These are phyloP conservation scores for Drosophila ogumai DNA, from an alignment of 1,140 invertebrate genomes.

Conservation along the genomic window DNA sequence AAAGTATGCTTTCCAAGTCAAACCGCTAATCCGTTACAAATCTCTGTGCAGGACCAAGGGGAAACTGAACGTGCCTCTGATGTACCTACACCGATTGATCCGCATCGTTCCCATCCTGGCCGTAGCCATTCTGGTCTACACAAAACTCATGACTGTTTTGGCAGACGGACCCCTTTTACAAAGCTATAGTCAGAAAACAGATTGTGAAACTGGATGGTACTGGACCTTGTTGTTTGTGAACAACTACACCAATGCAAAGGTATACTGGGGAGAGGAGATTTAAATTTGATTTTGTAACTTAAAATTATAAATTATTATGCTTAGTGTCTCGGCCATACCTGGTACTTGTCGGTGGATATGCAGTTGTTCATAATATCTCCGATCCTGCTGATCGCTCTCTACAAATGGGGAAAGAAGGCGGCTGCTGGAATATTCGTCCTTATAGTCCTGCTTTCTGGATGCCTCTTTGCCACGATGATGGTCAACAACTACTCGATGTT, in stretches of 20 bases:
- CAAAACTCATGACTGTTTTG: conserved; percentile 13
- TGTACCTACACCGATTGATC: not conserved
- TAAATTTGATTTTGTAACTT: not conserved
- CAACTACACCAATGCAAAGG: conserved; percentile 75
- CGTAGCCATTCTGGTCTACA: conserved; percentile 4
- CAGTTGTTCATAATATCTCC: conserved; percentile 92
- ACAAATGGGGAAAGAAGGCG: conserved; percentile 86
- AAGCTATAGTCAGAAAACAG: conserved; percentile 1
- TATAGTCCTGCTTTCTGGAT: conserved; percentile 30
- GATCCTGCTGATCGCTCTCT: conserved; percentile 89
- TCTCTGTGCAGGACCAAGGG: conserved; percentile 29
- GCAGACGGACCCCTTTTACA: not conserved
- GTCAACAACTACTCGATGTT: conserved; percentile 29
- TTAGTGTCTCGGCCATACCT: not conserved
- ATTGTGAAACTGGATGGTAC: conserved; percentile 69
- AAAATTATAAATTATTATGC: accelerated
- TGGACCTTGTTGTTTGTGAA: conserved; percentile 55
- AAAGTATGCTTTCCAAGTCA: not conserved
- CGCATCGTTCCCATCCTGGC: not conserved
- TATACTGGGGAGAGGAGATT: conserved; percentile 86
- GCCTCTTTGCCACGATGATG: conserved; percentile 25
- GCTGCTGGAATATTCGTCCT: conserved; percentile 41
- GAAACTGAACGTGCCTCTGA: conserved; percentile 2
- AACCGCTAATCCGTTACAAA: not conserved
- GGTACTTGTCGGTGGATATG: conserved; percentile 11